Base-by-base conservation (phyloP, 2,888 invertebrate genomes). In the Metellina segmentata region DNA sequence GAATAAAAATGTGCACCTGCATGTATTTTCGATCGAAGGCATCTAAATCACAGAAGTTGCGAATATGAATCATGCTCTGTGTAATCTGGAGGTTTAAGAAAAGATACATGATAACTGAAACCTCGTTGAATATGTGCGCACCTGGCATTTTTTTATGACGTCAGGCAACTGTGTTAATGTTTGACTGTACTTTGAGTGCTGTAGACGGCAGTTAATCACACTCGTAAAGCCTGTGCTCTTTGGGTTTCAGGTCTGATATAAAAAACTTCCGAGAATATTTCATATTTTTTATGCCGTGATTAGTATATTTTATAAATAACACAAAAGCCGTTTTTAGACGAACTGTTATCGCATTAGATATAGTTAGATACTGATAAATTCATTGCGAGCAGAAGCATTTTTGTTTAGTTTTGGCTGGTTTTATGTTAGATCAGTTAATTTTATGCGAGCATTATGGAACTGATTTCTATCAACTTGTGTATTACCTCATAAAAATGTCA, bases 131-230 rank as follows among this genome's bases (percentile, higher is more conserved):
- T 82, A 74, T 86, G 20, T 70, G 34, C 70, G n/a, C 91, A 91
- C 77, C 91, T 91, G 91, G 51, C 82, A 91, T 91, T 91, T 91
- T n/a, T 91, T 91, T 82, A 87, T 86, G 91, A 91, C 91, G 86
- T 82, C 86, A 91, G 51, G 78, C 91, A 86, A 53, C 86, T 91
- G 91, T 71, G 49, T 81, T 86, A 91, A 91, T 82, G 77, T 85
- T 90, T 75, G 85, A 81, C 69, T 34, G 74, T 34, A 89, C 85
- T 81, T 81, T 75, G 79, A 85, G 49, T 74, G 69, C n/a, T 7
- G 49, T 72, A 53, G 75, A 52, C 52, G 75, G 48, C 11, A 13
- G 8, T 69, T 77, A 77, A 77, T 69, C 74, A 20, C 34, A 16
- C 52, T 53, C 48, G 48, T 74, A 85, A 53, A 74, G 61, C 16